These are phyloP conservation scores for Atrina japonica DNA, from an alignment of 2,888 invertebrate genomes.

Conservation along the genomic window DNA sequence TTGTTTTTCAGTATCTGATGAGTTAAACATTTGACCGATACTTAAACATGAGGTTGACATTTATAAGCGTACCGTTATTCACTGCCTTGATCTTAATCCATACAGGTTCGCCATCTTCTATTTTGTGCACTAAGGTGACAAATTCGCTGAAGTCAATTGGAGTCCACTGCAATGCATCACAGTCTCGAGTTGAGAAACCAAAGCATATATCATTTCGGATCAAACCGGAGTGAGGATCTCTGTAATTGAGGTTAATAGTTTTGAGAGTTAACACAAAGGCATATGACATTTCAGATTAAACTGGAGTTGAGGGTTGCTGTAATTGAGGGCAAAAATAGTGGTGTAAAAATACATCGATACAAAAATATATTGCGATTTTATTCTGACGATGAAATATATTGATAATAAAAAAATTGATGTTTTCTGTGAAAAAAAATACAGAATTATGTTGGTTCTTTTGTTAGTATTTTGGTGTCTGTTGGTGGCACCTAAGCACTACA, in stretches of 20 bases:
- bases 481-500: too few relatives aligned
- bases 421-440: too few relatives aligned
- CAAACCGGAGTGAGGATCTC: constrained; percentile 70
- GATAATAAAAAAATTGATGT: too few relatives aligned
- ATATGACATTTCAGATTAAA: constrained; percentile 51
- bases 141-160: constrained; percentile 27
- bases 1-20: too few relatives aligned
- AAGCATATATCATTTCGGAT: constrained; percentile 58
- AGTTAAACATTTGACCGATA: too few relatives aligned
- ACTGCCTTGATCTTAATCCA: constrained; percentile 66
- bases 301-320: constrained; percentile 67
- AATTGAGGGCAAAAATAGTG: constrained; percentile 22
- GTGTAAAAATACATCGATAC: too few relatives aligned
- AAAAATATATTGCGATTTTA: too few relatives aligned
- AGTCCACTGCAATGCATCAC: constrained; percentile 50
- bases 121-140: constrained; percentile 38
- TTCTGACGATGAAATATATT: too few relatives aligned
- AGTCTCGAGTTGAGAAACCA: constrained; percentile 59
- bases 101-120: constrained; percentile 66
- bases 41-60: too few relatives aligned
- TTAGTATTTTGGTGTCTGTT: too few relatives aligned
- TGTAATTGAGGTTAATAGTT: constrained; percentile 45
- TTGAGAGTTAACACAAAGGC: constrained; percentile 56
- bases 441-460: too few relatives aligned
- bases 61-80: constrained; percentile 73